Evolutionary conservation across 2,113 vertebrate species (phyloP).

Genomic region (Centropus unirufus): DNA sequence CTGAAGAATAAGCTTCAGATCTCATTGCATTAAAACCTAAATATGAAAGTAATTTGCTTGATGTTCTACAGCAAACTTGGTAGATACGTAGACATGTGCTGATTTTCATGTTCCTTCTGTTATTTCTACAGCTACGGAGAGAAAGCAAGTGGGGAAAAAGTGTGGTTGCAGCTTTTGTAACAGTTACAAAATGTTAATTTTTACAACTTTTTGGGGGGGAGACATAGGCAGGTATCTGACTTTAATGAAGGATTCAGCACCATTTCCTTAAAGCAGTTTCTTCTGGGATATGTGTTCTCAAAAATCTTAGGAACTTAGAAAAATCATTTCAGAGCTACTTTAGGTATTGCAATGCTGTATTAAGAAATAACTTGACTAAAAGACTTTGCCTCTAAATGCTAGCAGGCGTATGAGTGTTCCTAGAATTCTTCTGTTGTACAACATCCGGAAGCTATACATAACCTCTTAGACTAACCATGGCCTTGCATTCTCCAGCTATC

Average conservation of each 20-base stretch:
- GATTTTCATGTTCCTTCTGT: neutral
- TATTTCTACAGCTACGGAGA: neutral
- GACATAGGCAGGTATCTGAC: neutral
- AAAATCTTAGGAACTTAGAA: neutral
- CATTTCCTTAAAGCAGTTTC: neutral
- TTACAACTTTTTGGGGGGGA: neutral
- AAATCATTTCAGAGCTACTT: neutral
- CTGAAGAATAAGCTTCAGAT: neutral
- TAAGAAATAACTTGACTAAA: neutral
- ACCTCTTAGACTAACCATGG: neutral
- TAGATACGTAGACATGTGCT: neutral
- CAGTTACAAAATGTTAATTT: neutral
- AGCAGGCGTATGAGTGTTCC: neutral
- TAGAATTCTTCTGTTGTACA: neutral
- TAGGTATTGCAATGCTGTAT: neutral
- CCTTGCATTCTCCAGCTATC: neutral
- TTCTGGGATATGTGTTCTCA: neutral
- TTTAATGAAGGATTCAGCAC: neutral
- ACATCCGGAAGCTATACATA: neutral
- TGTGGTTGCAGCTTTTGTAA: neutral
- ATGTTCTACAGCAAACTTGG: neutral
- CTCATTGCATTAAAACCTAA: neutral
- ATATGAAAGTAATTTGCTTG: neutral
- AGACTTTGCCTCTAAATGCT: neutral
- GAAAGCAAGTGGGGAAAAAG: rapidly evolving